Evolutionary conservation across 2,797 vertebrate species (phyloP).

Genomic region (Leptoclinus maculatus): DNA sequence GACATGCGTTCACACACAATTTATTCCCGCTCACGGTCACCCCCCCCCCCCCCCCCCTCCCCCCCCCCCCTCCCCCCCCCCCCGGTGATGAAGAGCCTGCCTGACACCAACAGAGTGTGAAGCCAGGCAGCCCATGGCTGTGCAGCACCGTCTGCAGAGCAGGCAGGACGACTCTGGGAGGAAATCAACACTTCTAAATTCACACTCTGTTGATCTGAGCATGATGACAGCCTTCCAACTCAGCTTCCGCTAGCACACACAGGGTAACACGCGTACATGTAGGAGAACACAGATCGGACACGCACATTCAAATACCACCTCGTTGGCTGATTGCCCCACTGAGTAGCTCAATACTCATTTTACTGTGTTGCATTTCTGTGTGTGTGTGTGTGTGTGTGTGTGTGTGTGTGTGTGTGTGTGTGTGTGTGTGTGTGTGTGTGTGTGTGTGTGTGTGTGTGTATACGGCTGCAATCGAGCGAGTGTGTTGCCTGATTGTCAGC

Average conservation of each 20-base stretch:
- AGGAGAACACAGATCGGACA: constrained; percentile 22
- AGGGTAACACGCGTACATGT: constrained; percentile 17
- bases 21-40: constrained; percentile 13
- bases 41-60: constrained; percentile 9
- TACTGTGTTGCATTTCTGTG: constrained; percentile 18
- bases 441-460: constrained; percentile 22
- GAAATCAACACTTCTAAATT: constrained; percentile 61
- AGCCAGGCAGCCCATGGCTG: constrained; percentile 23
- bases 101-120: constrained; percentile 52
- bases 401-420: constrained; percentile 24
- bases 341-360: constrained; percentile 36
- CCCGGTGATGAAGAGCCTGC: constrained; percentile 36
- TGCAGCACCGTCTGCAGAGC: constrained; percentile 44
- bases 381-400: constrained; percentile 14
- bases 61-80: constrained; percentile 19
- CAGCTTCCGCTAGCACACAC: constrained; percentile 19
- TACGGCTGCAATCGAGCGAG: background rate
- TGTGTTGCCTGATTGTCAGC: constrained; percentile 30
- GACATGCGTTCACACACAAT: constrained; percentile 11
- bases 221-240: constrained; percentile 46
- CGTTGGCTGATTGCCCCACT: constrained; percentile 24
- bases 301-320: background rate
- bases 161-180: constrained; percentile 23
- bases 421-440: constrained; percentile 18
- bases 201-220: constrained; percentile 60